Conservation (phyloP, 2,113 vertebrate species). For the Odontesthes bonariensis region DNA sequence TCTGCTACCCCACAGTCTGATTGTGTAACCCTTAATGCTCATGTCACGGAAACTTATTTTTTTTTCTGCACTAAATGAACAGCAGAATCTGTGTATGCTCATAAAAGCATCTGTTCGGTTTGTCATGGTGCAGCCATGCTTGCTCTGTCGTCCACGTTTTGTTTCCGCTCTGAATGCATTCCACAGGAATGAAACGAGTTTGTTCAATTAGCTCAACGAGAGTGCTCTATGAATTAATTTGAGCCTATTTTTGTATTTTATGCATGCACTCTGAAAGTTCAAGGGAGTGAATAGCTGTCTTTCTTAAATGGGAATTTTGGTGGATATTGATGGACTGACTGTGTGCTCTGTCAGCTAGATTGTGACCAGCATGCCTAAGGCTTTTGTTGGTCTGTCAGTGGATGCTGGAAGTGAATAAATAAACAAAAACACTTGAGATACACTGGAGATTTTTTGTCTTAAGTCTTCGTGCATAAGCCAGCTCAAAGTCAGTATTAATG, state of each 20-base stretch:
- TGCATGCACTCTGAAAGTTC: slow-evolving; percentile 24
- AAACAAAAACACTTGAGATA: slow-evolving; percentile 19
- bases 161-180: slow-evolving; percentile 60
- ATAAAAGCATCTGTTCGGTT: slow-evolving; percentile 29
- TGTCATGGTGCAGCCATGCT: slow-evolving; percentile 22
- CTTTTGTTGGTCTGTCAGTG: slow-evolving; percentile 38
- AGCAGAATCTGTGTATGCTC: slow-evolving; percentile 7
- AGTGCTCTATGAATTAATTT: slow-evolving; percentile 48
- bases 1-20: slow-evolving; percentile 1
- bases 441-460: neutral
- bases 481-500: slow-evolving; percentile 25
- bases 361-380: slow-evolving; percentile 61
- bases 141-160: slow-evolving; percentile 30
- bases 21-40: neutral
- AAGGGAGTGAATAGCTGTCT: slow-evolving; percentile 21
- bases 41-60: slow-evolving; percentile 1
- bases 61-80: slow-evolving; percentile 17
- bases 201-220: slow-evolving; percentile 52
- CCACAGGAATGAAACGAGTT: slow-evolving; percentile 55
- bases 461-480: slow-evolving; percentile 20
- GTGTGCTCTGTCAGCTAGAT: slow-evolving; percentile 58
- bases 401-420: slow-evolving; percentile 32
- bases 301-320: slow-evolving; percentile 45
- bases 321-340: slow-evolving; percentile 60
- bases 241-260: slow-evolving; percentile 50